A percentile compares a stretch with the other conserved stretches of the same genome.
Conservation (phyloP, 2,113 vertebrate genomes). For the Chlamydotis undulata region DNA sequence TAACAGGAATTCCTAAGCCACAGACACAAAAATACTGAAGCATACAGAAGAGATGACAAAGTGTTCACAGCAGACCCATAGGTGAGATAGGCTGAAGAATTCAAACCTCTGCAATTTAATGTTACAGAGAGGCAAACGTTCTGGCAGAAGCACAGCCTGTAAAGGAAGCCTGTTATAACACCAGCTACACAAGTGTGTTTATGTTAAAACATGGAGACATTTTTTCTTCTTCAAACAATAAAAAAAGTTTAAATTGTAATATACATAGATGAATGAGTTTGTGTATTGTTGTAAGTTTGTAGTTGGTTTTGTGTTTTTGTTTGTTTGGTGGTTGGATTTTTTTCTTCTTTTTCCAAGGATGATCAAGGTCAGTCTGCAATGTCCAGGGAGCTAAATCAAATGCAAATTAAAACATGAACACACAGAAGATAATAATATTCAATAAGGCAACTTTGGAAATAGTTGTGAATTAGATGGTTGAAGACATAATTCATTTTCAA, state of each 20-base stretch:
- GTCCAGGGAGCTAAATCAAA: constrained; percentile 32
- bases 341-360: not conserved
- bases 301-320: too few species aligned
- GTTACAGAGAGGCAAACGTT: not conserved
- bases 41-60: not conserved
- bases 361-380: constrained; percentile 43
- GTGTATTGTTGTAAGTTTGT: not conserved
- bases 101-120: not conserved
- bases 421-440: constrained; percentile 39
- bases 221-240: not conserved
- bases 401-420: constrained; percentile 51
- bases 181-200: not conserved
- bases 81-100: not conserved
- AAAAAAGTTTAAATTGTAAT: not conserved
- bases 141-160: not conserved
- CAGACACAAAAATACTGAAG: not conserved
- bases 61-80: not conserved
- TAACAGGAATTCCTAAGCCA: not conserved
- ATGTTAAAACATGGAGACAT: not conserved
- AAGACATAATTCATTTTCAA: constrained; percentile 49
- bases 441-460: constrained; percentile 57
- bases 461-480: constrained; percentile 36
- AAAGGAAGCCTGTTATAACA: not conserved
- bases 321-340: not conserved
- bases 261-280: not conserved